Conservation (phyloP, 1,140 invertebrate genomes). For the Nebria ingens region DNA sequence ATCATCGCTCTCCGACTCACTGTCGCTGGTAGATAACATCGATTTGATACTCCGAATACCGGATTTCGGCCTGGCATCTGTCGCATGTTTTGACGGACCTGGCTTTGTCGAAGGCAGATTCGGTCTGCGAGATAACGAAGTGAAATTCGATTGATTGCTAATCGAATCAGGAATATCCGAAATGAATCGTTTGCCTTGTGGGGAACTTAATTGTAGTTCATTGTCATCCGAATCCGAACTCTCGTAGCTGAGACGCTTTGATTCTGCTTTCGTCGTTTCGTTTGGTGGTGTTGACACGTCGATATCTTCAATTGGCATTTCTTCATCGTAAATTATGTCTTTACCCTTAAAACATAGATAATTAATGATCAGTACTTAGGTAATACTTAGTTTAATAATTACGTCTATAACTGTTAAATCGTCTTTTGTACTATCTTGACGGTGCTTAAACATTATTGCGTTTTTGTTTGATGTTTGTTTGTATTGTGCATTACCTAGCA, state of each 20-base stretch:
- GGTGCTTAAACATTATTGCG: neutral
- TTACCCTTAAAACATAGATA: neutral
- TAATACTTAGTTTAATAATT: neutral
- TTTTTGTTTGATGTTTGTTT: neutral
- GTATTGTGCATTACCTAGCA: neutral
- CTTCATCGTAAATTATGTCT: constrained; percentile 2
- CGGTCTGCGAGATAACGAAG: neutral
- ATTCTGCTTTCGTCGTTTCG: neutral
- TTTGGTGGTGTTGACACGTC: neutral
- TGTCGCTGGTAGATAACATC: constrained; percentile 12
- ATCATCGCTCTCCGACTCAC: constrained; percentile 15
- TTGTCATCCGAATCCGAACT: neutral
- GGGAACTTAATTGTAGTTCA: constrained; percentile 8
- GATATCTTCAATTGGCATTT: neutral
- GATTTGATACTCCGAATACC: neutral
- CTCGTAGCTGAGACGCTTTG: neutral
- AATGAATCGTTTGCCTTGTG: neutral
- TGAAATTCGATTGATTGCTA: neutral
- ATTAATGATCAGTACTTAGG: neutral
- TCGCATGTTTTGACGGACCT: neutral
- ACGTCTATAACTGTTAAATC: neutral
- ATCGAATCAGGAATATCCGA: neutral
- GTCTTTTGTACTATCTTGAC: neutral
- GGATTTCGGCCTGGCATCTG: neutral
- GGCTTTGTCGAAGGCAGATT: neutral